Base-by-base conservation (phyloP, 2,797 vertebrate species). In the Lagodon rhomboides region DNA sequence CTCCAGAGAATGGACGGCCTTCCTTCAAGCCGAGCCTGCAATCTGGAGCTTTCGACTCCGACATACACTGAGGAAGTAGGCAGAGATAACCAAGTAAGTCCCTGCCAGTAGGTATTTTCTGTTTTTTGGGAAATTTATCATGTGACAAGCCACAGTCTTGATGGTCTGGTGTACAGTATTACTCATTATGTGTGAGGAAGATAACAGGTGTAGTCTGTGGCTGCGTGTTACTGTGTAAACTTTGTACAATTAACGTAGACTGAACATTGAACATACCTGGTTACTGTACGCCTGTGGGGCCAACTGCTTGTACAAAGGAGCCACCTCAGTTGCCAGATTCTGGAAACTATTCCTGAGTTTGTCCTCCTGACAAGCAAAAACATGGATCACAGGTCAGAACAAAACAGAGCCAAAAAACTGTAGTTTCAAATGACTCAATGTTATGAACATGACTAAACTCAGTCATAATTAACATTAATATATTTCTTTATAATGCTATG, bases 231-330 rank as follows among this genome's bases (percentile, higher is more conserved):
- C 0, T 43, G 17, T 79, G 18, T 43, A 10, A 63, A 13, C 8
- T 3, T 9, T n/a, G n/a, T 7, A 44, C n/a, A 23, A 10, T 46
- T 23, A 51, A 59, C 46, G 58, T 47, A 49, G 9, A 23, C 6
- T 22, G 11, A 15, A 3, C 34, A 38, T 8, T 38, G 1, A 73
- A 90, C 75, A 84, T 89, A 99, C 98, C 97, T 99, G 98, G 94
- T 99, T 99, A 82, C 95, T 96, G 93, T 98, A 99, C 75, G 98
- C 98, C 91, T 99, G 96, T 1, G 98, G 98, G 0, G 98, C 98
- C 86, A 99, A 94, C 80, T 49, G 88, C 91, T 96, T 96, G 91
- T 99, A 99, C 70, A 99, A 90, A 1, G 98, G 98, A 82, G 97
- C 98, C 55, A 99, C 96, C 74, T 96, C 95, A 0, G 98, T 99